Evolutionary conservation across 2,888 invertebrate genomes (phyloP).

Genomic region (Parapristionchus giblindavisi): DNA sequence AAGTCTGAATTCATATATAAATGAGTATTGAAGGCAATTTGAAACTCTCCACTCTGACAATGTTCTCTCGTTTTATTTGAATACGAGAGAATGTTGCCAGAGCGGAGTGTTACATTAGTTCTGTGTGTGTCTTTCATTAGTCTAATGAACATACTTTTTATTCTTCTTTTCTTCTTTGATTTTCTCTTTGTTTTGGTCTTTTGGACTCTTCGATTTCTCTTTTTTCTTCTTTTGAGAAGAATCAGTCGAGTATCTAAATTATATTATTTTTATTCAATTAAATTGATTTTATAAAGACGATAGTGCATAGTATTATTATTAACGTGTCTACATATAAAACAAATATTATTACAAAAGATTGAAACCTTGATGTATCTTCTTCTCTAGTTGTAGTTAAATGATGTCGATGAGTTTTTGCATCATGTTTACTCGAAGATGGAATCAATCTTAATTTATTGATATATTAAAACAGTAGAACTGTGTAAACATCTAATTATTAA

Average conservation of each 20-base stretch:
- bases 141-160: not conserved
- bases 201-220: constrained; percentile 12
- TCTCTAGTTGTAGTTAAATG: not conserved
- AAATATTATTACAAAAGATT: not conserved
- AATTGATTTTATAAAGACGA: no score
- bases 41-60: no score
- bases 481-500: not conserved
- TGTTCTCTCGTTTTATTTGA: no score
- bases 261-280: not conserved
- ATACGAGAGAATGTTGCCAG: no score
- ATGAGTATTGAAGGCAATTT: not conserved
- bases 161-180: constrained; percentile 17
- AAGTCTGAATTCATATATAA: not conserved
- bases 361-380: constrained; percentile 19
- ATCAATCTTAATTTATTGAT: constrained; percentile 1
- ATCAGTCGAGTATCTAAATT: constrained; percentile 2
- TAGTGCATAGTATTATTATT: no score
- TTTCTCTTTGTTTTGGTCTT: not conserved
- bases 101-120: no score
- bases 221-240: no score
- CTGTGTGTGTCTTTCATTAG: no score
- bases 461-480: not conserved
- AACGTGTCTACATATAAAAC: not conserved
- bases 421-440: constrained; percentile 30
- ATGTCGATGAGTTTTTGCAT: constrained; percentile 5